Conservation (phyloP, 2,888 invertebrate species). For the Diaprepes abbreviatus region DNA sequence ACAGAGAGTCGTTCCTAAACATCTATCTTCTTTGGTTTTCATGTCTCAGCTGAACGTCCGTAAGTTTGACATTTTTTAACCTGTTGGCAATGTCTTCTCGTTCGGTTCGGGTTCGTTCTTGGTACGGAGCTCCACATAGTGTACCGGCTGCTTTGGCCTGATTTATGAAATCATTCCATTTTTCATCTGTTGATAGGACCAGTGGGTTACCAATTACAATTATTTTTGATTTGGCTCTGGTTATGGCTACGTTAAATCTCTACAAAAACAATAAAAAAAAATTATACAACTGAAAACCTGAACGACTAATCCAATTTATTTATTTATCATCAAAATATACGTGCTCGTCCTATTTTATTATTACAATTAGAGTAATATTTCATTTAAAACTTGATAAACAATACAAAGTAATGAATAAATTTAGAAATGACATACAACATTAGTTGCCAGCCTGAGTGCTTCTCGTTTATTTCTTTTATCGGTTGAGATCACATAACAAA, state of each 20-base stretch:
- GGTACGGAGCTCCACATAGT: slow-evolving; percentile 64
- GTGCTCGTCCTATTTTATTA: no score
- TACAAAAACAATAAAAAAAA: slow-evolving; percentile 64
- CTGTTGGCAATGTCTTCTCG: slow-evolving; percentile 39
- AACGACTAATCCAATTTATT: no score
- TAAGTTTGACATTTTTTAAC: slow-evolving; percentile 24
- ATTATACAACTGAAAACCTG: no score
- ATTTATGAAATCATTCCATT: slow-evolving; percentile 66
- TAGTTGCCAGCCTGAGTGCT: no score
- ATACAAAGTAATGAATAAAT: no score
- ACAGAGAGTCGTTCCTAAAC: not conserved
- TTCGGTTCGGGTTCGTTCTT: slow-evolving; percentile 49
- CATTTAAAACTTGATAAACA: no score
- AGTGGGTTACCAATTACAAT: slow-evolving; percentile 73
- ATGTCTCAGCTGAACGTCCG: not conserved
- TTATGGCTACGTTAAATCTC: slow-evolving; percentile 83
- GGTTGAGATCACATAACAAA: no score
- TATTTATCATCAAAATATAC: no score
- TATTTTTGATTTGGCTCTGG: slow-evolving; percentile 80
- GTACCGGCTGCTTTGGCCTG: slow-evolving; percentile 61
- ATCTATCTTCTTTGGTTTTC: not conserved
- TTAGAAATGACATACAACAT: no score
- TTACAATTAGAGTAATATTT: no score
- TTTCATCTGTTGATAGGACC: slow-evolving; percentile 63
- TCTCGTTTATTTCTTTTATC: no score